A percentile compares a stretch with the other conserved stretches of the same genome.
Conservation (phyloP, 2,113 vertebrate species). For the Prietella phreatophila region DNA sequence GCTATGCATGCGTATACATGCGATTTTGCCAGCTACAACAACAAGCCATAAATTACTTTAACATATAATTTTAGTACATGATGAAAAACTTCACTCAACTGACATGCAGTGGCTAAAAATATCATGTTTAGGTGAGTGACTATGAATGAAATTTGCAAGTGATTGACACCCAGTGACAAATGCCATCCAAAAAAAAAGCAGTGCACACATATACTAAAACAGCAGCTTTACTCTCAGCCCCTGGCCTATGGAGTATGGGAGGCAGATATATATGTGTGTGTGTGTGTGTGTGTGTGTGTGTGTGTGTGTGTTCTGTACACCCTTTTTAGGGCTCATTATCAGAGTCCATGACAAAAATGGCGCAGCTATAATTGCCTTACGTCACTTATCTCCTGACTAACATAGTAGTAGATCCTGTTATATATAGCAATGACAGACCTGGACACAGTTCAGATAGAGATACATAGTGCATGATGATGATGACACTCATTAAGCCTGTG, state of each 20-base stretch:
- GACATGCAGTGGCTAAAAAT: constrained; percentile 57
- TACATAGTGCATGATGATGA: constrained; percentile 34
- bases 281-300: constrained; percentile 13
- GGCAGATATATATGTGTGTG: not conserved
- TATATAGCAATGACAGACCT: constrained; percentile 48
- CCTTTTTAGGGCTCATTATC: constrained; percentile 25
- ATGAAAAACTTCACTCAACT: constrained; percentile 5
- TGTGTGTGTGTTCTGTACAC: constrained; percentile 1
- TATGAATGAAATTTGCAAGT: constrained; percentile 12
- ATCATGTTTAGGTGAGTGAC: not conserved
- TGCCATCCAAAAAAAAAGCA: constrained; percentile 59
- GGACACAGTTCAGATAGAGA: constrained; percentile 32
- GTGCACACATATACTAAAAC: constrained; percentile 40
- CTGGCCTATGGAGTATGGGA: constrained; percentile 5
- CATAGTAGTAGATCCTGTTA: constrained; percentile 1
- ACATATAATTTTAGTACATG: not conserved
- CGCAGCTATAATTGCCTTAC: constrained; percentile 3
- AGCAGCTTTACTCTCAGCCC: constrained; percentile 2
- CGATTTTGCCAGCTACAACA: not conserved
- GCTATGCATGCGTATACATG: not conserved
- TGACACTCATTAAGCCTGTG: constrained; percentile 37
- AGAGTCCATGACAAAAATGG: constrained; percentile 43
- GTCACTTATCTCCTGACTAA: constrained; percentile 42
- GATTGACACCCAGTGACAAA: constrained; percentile 25
- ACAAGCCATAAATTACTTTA: constrained; percentile 24